phyloP scores from a whole-genome alignment of 2,888 invertebrate species.

The Physocephala rufipes region DNA sequence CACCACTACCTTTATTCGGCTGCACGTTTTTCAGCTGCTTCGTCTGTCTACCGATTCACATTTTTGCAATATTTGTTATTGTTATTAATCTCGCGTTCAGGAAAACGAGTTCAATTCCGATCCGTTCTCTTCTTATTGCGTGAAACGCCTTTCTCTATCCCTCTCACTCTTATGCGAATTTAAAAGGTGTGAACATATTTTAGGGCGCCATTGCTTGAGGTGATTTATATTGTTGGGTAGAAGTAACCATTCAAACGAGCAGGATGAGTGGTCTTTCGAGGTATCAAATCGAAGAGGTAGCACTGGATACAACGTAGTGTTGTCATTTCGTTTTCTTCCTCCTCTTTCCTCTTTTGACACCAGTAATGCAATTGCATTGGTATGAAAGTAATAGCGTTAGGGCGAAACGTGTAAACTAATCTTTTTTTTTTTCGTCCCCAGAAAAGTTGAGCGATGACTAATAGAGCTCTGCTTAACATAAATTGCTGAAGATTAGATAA shows the following conservation, averaged over 20 bases:
- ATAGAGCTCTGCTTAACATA: too few species aligned
- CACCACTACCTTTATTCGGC: not conserved
- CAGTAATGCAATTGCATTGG: not conserved
- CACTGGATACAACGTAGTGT: not conserved
- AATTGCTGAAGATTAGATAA: too few species aligned
- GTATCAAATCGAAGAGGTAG: slow-evolving; percentile 3
- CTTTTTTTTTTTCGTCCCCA: too few species aligned
- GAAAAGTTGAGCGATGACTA: too few species aligned
- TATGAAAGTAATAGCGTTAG: not conserved
- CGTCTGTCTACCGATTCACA: slow-evolving; percentile 55
- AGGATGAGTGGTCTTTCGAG: slow-evolving; percentile 49
- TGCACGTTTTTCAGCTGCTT: not conserved
- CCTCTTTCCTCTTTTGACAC: not conserved
- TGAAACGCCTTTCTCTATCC: not conserved
- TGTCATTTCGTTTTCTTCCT: not conserved
- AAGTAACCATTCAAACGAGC: slow-evolving; percentile 62
- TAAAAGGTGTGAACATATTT: not conserved
- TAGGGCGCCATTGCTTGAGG: slow-evolving; percentile 41
- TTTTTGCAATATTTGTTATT: slow-evolving; percentile 54
- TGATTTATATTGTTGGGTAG: slow-evolving; percentile 62
- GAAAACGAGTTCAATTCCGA: slow-evolving; percentile 16
- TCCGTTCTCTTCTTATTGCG: slow-evolving; percentile 15
- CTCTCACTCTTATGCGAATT: not conserved
- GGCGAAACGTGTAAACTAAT: not conserved
- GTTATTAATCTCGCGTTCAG: slow-evolving; percentile 34